Evolutionary conservation across 2,797 vertebrate species (phyloP).

Genomic region (Macropus fuliginosus): DNA sequence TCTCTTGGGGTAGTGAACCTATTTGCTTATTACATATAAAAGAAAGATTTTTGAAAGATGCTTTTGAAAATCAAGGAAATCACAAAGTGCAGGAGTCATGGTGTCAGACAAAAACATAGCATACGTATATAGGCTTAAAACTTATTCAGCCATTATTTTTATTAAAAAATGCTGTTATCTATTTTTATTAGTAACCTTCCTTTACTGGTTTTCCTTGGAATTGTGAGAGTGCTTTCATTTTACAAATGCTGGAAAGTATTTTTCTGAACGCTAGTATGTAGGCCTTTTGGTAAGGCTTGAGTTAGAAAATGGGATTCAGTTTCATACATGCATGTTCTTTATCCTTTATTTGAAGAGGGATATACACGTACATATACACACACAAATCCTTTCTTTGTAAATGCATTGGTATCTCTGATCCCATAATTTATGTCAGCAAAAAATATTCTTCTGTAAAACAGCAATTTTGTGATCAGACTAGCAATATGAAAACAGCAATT

Average conservation of each 20-base stretch:
- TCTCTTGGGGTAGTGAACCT: conserved; percentile 56
- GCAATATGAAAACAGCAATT: conserved; percentile 64
- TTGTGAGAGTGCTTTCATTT: conserved; percentile 66
- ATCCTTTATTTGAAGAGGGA: conserved; percentile 55
- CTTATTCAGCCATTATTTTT: conserved; percentile 64
- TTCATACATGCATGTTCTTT: conserved; percentile 63
- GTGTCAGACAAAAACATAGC: conserved; percentile 30
- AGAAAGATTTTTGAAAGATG: conserved; percentile 64
- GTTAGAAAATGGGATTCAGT: conserved; percentile 67
- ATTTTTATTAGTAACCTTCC: conserved; percentile 67
- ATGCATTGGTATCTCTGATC: conserved; percentile 55
- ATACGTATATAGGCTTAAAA: conserved; percentile 65
- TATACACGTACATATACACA: conserved; percentile 55
- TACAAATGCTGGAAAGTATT: conserved; percentile 58
- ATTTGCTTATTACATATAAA: conserved; percentile 33
- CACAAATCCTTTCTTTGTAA: conserved; percentile 56
- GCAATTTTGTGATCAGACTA: conserved; percentile 58
- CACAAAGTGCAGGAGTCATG: conserved; percentile 62
- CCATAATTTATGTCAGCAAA: conserved; percentile 76
- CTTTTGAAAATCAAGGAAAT: conserved; percentile 57
- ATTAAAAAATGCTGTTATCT: conserved; percentile 70
- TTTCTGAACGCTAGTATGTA: conserved; percentile 57
- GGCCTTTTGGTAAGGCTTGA: conserved; percentile 77
- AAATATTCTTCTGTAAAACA: conserved; percentile 49
- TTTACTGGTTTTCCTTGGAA: conserved; percentile 64